A percentile compares a stretch with the other conserved stretches of the same genome.
Conservation (phyloP, 1,140 invertebrate genomes). For the Drosophila orosa region DNA sequence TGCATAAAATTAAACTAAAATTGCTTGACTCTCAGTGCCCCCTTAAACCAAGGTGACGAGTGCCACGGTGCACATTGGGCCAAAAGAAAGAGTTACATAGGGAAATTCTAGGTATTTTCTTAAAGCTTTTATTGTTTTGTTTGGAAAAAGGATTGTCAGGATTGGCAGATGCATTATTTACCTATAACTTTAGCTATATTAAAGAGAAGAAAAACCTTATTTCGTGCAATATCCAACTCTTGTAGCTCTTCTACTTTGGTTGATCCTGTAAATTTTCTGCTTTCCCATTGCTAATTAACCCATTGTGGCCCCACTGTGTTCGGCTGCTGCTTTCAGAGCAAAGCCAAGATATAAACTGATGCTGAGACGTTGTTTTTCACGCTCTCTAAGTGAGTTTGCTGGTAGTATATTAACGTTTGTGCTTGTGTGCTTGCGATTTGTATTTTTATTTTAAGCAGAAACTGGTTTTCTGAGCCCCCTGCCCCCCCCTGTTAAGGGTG, state of each 20-base stretch:
- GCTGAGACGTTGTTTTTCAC: slow-evolving; percentile 73
- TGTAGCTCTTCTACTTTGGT: background rate
- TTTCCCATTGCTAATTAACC: background rate
- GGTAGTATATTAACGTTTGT: slow-evolving; percentile 35
- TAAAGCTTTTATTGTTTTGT: too few relatives aligned
- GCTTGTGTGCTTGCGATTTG: slow-evolving; percentile 41
- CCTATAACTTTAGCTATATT: too few relatives aligned
- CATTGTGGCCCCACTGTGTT: slow-evolving; percentile 43
- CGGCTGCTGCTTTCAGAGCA: slow-evolving; percentile 28
- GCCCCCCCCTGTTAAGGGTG: slow-evolving; percentile 31
- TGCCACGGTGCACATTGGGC: slow-evolving; percentile 22
- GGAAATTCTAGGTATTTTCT: background rate
- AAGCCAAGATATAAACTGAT: slow-evolving; percentile 26
- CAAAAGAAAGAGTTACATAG: background rate
- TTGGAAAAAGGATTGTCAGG: too few relatives aligned
- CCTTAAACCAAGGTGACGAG: slow-evolving; percentile 61
- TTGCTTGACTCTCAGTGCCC: slow-evolving; percentile 56
- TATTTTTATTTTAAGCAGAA: slow-evolving; percentile 79
- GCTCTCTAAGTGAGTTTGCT: slow-evolving; percentile 57
- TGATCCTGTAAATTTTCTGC: background rate
- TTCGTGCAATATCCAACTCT: background rate
- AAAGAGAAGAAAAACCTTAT: background rate
- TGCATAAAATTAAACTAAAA: slow-evolving; percentile 58
- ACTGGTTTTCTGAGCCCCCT: slow-evolving; percentile 60
- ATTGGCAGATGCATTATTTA: background rate